Percentiles rank a stretch among this genome's conserved stretches.
Conservation (phyloP, 2,797 vertebrate species). For the Coregonus ussuriensis region DNA sequence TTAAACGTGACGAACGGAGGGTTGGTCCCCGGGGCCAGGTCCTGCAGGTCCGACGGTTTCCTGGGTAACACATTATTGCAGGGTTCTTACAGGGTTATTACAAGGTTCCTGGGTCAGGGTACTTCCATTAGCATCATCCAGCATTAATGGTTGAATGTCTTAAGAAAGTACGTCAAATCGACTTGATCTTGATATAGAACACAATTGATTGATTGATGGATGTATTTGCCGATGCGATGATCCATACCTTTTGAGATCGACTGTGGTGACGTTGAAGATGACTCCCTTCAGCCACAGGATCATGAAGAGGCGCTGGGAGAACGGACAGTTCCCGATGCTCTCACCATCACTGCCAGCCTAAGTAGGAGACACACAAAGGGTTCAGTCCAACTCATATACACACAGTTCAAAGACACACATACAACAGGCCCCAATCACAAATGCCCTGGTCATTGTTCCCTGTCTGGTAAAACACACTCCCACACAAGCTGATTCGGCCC, state of each 20-base stretch:
- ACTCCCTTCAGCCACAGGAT: conserved; percentile 96
- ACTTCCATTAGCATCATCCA: neutral
- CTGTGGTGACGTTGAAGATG: conserved; percentile 93
- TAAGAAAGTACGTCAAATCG: neutral
- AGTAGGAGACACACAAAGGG: conserved; percentile 20
- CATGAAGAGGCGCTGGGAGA: conserved; percentile 96
- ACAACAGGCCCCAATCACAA: conserved; percentile 8
- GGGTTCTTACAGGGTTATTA: neutral
- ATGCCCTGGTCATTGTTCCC: neutral
- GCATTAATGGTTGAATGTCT: neutral
- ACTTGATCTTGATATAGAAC: neutral
- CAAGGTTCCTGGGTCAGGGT: neutral
- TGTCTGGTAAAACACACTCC: neutral
- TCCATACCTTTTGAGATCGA: conserved; percentile 89
- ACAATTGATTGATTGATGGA: neutral
- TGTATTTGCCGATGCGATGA: neutral
- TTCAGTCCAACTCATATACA: neutral
- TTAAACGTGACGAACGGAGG: conserved; percentile 95
- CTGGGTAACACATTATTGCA: conserved; percentile 57
- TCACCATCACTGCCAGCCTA: conserved; percentile 93
- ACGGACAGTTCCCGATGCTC: conserved; percentile 93
- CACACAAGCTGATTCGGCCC: neutral
- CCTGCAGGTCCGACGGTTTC: conserved; percentile 90
- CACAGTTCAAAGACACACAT: conserved; percentile 9
- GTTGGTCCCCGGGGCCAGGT: conserved; percentile 90